Conservation (phyloP, 64 coral and sea anemone genomes). For the Pachyseris speciosa region DNA sequence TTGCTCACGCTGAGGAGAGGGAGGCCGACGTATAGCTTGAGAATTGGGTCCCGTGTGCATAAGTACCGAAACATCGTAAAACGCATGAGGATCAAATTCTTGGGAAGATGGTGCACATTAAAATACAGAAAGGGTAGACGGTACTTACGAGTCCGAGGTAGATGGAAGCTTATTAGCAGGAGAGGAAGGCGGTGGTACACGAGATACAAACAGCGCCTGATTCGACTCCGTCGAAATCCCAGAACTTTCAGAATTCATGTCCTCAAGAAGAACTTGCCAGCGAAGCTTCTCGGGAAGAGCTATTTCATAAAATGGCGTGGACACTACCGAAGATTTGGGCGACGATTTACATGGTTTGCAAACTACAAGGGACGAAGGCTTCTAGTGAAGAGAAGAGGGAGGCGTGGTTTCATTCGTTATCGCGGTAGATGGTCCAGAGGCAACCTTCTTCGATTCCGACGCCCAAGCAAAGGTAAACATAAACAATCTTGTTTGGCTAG, state of each 20-base stretch:
- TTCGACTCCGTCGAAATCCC: not conserved
- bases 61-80: not conserved
- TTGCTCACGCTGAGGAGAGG: not conserved
- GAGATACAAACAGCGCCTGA: not conserved
- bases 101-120: not conserved
- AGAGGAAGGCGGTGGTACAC: not conserved
- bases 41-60: not conserved
- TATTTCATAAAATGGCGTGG: not conserved
- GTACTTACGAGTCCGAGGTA: not conserved
- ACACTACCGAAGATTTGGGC: not conserved
- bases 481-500: not conserved
- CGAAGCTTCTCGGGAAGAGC: not conserved
- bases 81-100: not conserved
- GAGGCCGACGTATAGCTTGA: not conserved
- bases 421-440: not conserved
- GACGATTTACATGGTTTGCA: not conserved
- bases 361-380: not conserved
- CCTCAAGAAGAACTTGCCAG: not conserved
- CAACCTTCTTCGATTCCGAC: not conserved
- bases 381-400: not conserved
- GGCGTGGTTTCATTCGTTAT: not conserved
- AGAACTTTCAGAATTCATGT: not conserved
- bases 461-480: not conserved
- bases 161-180: not conserved
- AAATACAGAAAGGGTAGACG: not conserved